Conservation (phyloP, 2,888 invertebrate genomes). For the Ryuthela nishihirai region DNA sequence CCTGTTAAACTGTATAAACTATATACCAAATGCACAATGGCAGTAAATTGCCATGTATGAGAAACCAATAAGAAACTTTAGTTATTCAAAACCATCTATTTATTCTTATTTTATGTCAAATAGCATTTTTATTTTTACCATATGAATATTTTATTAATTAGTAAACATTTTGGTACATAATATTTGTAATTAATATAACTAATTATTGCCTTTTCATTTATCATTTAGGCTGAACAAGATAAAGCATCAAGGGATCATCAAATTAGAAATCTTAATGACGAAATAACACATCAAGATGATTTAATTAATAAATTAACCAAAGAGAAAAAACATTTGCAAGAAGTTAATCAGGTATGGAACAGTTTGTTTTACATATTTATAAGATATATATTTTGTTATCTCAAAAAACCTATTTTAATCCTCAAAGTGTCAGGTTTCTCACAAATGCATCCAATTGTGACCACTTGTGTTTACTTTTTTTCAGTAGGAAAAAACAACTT, state of each 20-base stretch:
- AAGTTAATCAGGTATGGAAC: constrained; percentile 53
- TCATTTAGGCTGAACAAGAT: constrained; percentile 78
- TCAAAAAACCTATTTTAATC: neutral
- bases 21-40: too few relatives aligned
- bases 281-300: constrained; percentile 99
- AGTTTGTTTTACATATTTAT: neutral
- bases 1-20: too few relatives aligned
- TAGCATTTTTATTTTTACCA: neutral
- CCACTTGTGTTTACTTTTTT: too few relatives aligned
- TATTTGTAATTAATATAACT: too few relatives aligned
- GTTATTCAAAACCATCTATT: neutral
- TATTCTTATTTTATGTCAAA: neutral
- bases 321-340: constrained; percentile 97
- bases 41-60: too few relatives aligned
- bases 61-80: too few relatives aligned
- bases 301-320: constrained; percentile 99
- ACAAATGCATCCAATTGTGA: too few relatives aligned
- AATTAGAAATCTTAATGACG: constrained; percentile 96
- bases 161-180: too few relatives aligned
- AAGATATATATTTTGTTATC: neutral
- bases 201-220: neutral
- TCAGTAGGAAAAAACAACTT: too few relatives aligned
- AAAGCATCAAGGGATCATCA: constrained; percentile 98
- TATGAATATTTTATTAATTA: neutral
- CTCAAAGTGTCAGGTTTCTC: too few relatives aligned